Conservation (phyloP, 2,113 vertebrate genomes). For the Neolamprologus devosi region DNA sequence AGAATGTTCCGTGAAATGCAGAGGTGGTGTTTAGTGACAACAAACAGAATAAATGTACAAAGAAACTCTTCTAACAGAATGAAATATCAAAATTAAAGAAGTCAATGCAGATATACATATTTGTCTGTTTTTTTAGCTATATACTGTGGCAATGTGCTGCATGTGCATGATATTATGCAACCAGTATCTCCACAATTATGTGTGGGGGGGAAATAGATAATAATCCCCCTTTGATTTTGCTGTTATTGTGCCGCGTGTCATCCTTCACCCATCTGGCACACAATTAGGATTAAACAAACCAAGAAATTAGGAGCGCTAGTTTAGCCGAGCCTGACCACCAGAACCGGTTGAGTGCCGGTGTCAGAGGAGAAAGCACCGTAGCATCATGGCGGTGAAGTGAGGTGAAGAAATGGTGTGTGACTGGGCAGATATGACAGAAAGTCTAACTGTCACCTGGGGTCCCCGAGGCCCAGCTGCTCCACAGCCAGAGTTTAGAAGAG, state of each 20-base stretch:
- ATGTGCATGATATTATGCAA: not conserved
- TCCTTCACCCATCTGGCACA: not conserved
- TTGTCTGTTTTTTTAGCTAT: not conserved
- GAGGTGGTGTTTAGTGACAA: not conserved
- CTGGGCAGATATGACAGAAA: constrained; percentile 57
- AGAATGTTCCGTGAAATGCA: not conserved
- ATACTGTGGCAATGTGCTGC: not conserved
- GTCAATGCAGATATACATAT: not conserved
- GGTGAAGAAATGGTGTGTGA: constrained; percentile 60
- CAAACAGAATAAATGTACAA: not conserved
- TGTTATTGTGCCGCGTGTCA: not conserved
- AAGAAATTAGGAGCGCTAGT: not conserved
- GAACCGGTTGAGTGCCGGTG: not conserved
- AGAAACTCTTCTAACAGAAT: not conserved
- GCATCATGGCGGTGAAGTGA: constrained; percentile 6
- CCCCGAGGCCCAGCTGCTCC: constrained; percentile 56
- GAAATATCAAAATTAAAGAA: not conserved
- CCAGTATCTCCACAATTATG: not conserved
- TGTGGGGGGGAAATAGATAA: rapidly evolving
- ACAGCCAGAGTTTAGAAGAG: constrained; percentile 44
- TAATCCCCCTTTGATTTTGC: not conserved
- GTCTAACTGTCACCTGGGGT: constrained; percentile 54
- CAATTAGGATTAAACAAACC: constrained; percentile 13
- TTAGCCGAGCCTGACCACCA: not conserved
- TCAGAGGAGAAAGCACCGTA: not conserved